Percentiles rank a stretch among this genome's conserved stretches.
Conservation (phyloP, 2,797 vertebrate genomes). For the Characodon lateralis region DNA sequence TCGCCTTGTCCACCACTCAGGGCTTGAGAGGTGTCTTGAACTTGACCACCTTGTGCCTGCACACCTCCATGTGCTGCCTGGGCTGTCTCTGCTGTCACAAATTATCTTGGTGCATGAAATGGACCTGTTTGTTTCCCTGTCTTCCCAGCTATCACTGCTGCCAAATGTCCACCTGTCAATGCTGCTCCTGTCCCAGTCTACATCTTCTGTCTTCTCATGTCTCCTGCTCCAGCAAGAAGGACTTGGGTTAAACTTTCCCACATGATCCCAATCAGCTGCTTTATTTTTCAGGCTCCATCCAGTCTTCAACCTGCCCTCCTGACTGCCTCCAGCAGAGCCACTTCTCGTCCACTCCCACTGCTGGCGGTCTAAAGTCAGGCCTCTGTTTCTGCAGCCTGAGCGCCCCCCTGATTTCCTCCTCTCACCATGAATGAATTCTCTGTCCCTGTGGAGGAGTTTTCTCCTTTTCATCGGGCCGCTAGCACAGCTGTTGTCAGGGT, state of each 20-base stretch:
- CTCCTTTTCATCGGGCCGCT: conserved; percentile 77
- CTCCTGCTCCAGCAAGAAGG: conserved; percentile 54
- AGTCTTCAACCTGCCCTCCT: conserved; percentile 35
- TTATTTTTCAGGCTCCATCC: conserved; percentile 51
- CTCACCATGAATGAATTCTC: conserved; percentile 77
- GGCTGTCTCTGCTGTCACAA: conserved; percentile 64
- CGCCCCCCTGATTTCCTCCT: conserved; percentile 55
- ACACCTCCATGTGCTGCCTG: conserved; percentile 37
- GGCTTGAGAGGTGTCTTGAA: conserved; percentile 57
- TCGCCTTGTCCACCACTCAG: conserved; percentile 69
- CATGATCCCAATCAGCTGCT: conserved; percentile 59
- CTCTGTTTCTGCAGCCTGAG: conserved; percentile 56
- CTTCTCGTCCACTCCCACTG: conserved; percentile 69
- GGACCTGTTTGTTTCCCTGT: conserved; percentile 51
- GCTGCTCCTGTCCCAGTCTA: conserved; percentile 70
- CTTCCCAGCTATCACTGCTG: conserved; percentile 75
- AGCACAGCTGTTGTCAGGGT: conserved; percentile 77
- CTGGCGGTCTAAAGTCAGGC: conserved; percentile 54
- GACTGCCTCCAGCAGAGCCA: conserved; percentile 23
- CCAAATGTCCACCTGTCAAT: conserved; percentile 75
- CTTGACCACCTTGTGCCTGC: conserved; percentile 44
- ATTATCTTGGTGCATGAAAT: conserved; percentile 54
- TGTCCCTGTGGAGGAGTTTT: conserved; percentile 76
- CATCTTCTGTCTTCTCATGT: conserved; percentile 57
- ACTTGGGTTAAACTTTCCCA: conserved; percentile 59